Evolutionary conservation across 2,113 vertebrate species (phyloP).

Genomic region (Gopherus evgoodei): DNA sequence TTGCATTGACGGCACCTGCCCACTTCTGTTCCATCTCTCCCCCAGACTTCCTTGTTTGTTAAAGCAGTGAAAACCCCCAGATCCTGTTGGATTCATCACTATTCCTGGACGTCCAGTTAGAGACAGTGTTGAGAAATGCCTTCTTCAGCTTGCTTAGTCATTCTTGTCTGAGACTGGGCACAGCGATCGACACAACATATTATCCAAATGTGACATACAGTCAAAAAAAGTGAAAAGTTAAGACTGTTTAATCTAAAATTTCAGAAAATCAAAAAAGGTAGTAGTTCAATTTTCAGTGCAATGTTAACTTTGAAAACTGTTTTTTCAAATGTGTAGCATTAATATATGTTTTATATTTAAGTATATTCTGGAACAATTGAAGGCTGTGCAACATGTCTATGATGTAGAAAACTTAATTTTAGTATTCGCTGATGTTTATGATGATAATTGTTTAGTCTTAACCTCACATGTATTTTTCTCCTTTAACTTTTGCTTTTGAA

Average conservation of each 20-base stretch:
- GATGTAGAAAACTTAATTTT: background rate
- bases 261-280: background rate
- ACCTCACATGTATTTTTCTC: background rate
- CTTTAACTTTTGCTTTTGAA: background rate
- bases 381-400: accelerated
- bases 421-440: accelerated
- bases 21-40: background rate
- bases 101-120: background rate
- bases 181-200: background rate
- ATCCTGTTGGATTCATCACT: background rate
- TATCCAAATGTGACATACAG: too few relatives aligned
- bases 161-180: background rate
- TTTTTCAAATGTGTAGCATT: background rate
- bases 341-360: background rate
- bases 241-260: background rate
- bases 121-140: background rate
- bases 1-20: background rate
- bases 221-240: too few relatives aligned
- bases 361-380: background rate
- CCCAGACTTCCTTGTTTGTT: background rate
- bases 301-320: background rate
- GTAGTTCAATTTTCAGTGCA: background rate
- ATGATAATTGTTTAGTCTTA: background rate
- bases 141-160: background rate
- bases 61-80: background rate